These are phyloP conservation scores for Esperia sulphurella DNA, from an alignment of 2,888 invertebrate species.

Conservation along the genomic window DNA sequence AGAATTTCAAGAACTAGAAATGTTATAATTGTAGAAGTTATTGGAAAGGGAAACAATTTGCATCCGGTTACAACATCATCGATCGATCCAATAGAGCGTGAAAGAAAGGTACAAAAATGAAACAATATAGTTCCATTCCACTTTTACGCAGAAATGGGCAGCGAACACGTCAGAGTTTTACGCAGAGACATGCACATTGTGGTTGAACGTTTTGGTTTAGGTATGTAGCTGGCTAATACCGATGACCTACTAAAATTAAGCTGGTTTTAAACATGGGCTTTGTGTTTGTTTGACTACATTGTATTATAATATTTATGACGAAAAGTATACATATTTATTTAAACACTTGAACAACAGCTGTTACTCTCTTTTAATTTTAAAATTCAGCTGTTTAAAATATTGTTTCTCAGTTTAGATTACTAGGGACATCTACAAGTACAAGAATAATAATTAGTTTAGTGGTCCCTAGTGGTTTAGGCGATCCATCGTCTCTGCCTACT, in stretches of 20 bases:
- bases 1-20: not conserved
- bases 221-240: slow-evolving; percentile 1
- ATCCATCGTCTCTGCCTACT: no score
- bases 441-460: not conserved
- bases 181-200: not conserved
- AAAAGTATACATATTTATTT: no score
- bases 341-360: no score
- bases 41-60: slow-evolving; percentile 49
- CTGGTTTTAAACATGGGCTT: not conserved
- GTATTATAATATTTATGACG: no score
- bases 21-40: slow-evolving; percentile 16
- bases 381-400: no score
- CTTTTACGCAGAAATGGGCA: slow-evolving; percentile 6
- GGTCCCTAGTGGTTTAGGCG: no score
- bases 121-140: slow-evolving; percentile 9
- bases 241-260: not conserved
- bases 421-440: not conserved
- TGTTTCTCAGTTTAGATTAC: no score
- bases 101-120: slow-evolving; percentile 23
- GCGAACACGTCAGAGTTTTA: slow-evolving; percentile 3
- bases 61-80: slow-evolving; percentile 54
- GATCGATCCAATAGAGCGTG: slow-evolving; percentile 59
- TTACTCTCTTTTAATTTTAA: no score
- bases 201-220: slow-evolving; percentile 2
- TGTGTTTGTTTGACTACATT: not conserved